Base-by-base conservation (phyloP, 2,113 vertebrate genomes). In the Poeciliopsis turrubarensis region DNA sequence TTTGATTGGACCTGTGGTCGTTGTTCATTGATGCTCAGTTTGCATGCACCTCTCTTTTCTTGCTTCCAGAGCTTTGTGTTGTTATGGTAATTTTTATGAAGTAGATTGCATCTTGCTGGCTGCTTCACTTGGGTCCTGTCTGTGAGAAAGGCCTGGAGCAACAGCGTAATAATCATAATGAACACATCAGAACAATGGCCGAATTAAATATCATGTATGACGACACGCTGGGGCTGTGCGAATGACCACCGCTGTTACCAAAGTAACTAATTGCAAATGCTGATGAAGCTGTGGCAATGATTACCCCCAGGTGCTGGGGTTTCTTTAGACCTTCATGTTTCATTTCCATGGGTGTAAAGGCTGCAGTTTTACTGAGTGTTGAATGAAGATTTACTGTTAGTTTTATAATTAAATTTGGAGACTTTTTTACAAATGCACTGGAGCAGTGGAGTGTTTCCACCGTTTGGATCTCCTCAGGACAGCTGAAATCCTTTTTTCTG, bases 61-160 rank as follows among this genome's bases (percentile, higher is more conserved):
- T 71, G 75, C 76, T 70, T 83, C 83, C 73, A 69, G 77, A 77
- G 83, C 79, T 81, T 90, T 70, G 83, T 83, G 88, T 85, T 89
- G 90, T 92, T 90, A 93, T 93, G 92, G 71, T 92, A 91, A 93
- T 91, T 90, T 81, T 66, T 68, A 76, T 78, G 84, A 84, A 84
- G 90, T 84, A 90, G 83, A 91, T 91, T 89, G 86, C 86, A 91
- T 91, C 84, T 78, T 60, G 72, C 77, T 65, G 82, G 70, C 72
- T 89, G 86, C 78, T 88, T 76, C 85, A 83, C 88, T 89, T 83
- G 86, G 87, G 77, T 83, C 78, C 79, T 37, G 79, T 85, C 79
- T 82, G 70, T 51, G 77, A 79, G 79, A 84, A 81, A 73, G 77
- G 78, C 86, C 86, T 31, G 26, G 31, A 78, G 87, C 84, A 82